Percentiles rank a stretch among this genome's conserved stretches.
Conservation (phyloP, 2,113 vertebrate species). For the Natator depressus region DNA sequence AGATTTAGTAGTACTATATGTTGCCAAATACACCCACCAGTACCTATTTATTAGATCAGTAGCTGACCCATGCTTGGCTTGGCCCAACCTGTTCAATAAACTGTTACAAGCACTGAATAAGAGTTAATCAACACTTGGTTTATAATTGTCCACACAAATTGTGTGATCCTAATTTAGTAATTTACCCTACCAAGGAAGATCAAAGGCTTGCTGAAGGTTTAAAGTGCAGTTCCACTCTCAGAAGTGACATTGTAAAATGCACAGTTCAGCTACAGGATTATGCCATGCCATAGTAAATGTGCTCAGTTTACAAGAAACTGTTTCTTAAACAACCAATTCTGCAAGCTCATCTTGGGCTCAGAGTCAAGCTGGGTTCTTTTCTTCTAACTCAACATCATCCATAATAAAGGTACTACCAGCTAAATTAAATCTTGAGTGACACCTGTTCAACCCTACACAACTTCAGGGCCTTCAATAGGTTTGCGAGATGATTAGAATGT, state of each 20-base stretch:
- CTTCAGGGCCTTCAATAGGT: neutral
- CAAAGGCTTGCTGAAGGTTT: neutral
- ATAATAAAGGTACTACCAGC: neutral
- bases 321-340: neutral
- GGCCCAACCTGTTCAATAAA: neutral
- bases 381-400: neutral
- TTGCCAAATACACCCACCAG: neutral
- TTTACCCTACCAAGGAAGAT: neutral
- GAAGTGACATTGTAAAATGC: neutral
- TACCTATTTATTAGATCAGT: neutral
- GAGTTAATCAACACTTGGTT: neutral
- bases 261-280: neutral
- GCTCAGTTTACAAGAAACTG: neutral
- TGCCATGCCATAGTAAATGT: neutral
- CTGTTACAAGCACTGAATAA: neutral
- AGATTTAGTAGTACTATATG: neutral
- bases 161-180: neutral
- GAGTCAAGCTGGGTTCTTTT: neutral
- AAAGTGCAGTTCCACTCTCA: neutral
- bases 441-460: neutral
- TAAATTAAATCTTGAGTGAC: neutral
- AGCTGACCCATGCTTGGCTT: neutral
- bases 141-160: neutral
- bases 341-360: neutral
- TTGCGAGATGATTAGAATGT: neutral